Conservation (phyloP, 2,797 vertebrate genomes). For the Chloroceryle amazona region DNA sequence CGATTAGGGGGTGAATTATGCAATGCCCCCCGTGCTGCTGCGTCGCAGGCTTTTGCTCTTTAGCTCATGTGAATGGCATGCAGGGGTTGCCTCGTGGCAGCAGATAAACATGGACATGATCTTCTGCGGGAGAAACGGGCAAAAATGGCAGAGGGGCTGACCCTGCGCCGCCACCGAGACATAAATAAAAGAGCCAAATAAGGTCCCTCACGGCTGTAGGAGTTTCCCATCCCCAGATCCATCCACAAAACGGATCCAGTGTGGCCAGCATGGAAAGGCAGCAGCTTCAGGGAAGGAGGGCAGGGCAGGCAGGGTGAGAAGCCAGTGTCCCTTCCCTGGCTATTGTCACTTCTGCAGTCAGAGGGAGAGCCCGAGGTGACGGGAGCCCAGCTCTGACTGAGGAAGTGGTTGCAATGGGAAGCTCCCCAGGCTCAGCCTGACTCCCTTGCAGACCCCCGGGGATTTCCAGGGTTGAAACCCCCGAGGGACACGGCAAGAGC, state of each 20-base stretch:
- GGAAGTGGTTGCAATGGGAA: not conserved
- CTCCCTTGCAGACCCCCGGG: not conserved
- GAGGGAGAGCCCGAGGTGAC: not conserved
- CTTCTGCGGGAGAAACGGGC: not conserved
- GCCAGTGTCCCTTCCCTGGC: fast-evolving
- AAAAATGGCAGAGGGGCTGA: slow-evolving; percentile 32
- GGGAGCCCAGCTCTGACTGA: not conserved
- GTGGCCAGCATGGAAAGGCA: not conserved
- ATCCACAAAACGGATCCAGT: fast-evolving
- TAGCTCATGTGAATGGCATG: slow-evolving; percentile 30
- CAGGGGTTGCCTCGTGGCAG: slow-evolving; percentile 53
- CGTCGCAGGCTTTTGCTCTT: slow-evolving; percentile 23
- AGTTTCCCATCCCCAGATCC: not conserved
- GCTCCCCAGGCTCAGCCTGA: not conserved
- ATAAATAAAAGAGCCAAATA: slow-evolving; percentile 42
- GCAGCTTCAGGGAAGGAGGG: not conserved
- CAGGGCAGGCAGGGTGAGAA: fast-evolving
- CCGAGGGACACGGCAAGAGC: fast-evolving
- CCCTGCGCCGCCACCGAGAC: not conserved
- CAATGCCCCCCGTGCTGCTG: not conserved
- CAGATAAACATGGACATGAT: slow-evolving; percentile 23
- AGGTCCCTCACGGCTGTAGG: not conserved
- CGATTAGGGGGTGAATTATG: slow-evolving; percentile 42
- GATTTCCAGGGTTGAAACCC: not conserved
- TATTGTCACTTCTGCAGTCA: not conserved